Evolutionary conservation across 2,113 vertebrate genomes (phyloP).

Genomic region (Coregonus clupeaformis): DNA sequence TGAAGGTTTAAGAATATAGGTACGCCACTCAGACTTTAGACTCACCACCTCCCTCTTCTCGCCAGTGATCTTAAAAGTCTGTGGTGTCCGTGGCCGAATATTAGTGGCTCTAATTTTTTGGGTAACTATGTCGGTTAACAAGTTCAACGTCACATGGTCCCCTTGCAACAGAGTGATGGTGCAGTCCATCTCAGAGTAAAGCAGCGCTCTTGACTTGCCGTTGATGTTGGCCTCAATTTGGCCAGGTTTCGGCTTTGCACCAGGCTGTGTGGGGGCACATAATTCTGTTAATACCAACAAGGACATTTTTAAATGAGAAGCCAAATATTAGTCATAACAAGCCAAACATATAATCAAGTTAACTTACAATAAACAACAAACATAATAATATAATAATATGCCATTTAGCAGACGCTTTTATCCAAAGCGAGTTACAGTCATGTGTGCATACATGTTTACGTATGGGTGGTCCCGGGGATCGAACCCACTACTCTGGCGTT

Average conservation of each 20-base stretch:
- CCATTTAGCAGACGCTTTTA: no score
- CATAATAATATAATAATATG: no score
- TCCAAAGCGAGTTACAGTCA: no score
- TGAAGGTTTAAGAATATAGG: neutral
- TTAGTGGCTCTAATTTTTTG: conserved; percentile 89
- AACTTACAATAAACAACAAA: neutral
- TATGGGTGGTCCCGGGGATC: no score
- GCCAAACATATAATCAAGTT: neutral
- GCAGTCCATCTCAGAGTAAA: conserved; percentile 88
- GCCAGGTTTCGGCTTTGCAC: conserved; percentile 54
- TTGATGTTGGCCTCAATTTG: conserved; percentile 59
- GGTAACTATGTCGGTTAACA: conserved; percentile 87
- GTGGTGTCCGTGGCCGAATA: conserved; percentile 84
- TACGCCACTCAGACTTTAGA: conserved; percentile 46
- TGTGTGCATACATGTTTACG: no score
- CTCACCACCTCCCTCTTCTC: conserved; percentile 90
- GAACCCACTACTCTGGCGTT: no score
- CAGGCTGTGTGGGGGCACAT: conserved; percentile 25
- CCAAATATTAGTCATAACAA: neutral
- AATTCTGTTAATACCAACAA: neutral
- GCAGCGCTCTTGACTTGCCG: conserved; percentile 75
- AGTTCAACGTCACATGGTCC: conserved; percentile 92
- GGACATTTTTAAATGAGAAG: neutral
- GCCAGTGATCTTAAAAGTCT: conserved; percentile 85
- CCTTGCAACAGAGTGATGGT: conserved; percentile 88